A percentile compares a stretch with the other conserved stretches of the same genome.
phyloP scores from a whole-genome alignment of 1,140 invertebrate species.

The Euura saliciscinereae region DNA sequence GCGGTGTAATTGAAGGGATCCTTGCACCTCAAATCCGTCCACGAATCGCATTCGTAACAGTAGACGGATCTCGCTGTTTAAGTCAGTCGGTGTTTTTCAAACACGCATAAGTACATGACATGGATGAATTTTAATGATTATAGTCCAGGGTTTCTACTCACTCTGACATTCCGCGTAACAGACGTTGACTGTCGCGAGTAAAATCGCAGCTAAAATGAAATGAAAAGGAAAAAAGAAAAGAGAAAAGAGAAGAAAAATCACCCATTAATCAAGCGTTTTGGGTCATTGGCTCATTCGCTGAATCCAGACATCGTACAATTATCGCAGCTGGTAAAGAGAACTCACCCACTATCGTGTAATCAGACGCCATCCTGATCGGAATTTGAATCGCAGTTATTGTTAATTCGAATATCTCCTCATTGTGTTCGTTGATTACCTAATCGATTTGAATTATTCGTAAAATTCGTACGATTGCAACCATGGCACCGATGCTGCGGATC shows the following conservation, averaged over 20 bases:
- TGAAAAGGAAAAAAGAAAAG: not conserved
- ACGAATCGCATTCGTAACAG: constrained; percentile 93
- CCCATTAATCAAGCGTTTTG: too few relatives aligned
- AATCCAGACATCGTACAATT: too few relatives aligned
- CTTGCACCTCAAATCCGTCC: constrained; percentile 85
- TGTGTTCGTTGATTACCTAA: too few relatives aligned
- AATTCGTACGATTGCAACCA: too few relatives aligned
- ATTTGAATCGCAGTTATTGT: not conserved
- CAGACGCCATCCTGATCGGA: constrained; percentile 37
- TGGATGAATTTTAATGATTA: not conserved
- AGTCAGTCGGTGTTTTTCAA: not conserved
- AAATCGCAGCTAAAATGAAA: constrained; percentile 57
- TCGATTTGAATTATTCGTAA: too few relatives aligned
- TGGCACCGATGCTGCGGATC: too few relatives aligned
- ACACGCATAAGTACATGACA: not conserved
- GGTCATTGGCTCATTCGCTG: too few relatives aligned
- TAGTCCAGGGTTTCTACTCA: constrained; percentile 47
- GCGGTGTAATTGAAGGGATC: constrained; percentile 94
- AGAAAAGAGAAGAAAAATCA: too few relatives aligned
- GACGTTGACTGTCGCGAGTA: constrained; percentile 56
- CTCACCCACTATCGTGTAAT: constrained; percentile 48
- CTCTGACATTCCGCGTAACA: constrained; percentile 62
- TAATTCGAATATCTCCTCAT: too few relatives aligned
- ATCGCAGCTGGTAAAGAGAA: constrained; percentile 4
- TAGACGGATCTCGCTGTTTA: constrained; percentile 80